A percentile compares a stretch with the other conserved stretches of the same genome.
Evolutionary conservation across 1,140 invertebrate genomes (phyloP).

Genomic region (Stegodyphus mimosarum): DNA sequence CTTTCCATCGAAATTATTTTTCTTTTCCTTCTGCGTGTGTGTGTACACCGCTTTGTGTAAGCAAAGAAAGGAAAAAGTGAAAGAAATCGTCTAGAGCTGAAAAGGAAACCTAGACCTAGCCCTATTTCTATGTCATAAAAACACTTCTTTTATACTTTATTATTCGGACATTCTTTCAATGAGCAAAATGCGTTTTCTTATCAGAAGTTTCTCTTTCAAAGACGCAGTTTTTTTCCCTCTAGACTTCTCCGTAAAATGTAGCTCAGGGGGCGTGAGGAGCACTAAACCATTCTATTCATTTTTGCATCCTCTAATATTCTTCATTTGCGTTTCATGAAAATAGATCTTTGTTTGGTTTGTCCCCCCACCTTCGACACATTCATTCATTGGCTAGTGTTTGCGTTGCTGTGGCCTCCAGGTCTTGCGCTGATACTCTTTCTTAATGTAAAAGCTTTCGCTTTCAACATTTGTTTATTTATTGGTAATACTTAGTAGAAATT

Average conservation of each 20-base stretch:
- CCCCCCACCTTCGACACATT: neutral
- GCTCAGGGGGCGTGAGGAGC: neutral
- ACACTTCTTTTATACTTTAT: conserved; percentile 1
- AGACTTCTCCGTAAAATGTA: neutral
- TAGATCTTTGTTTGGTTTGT: conserved; percentile 6
- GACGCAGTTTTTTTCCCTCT: conserved; percentile 12
- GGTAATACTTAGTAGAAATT: conserved; percentile 32
- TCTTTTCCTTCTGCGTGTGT: neutral
- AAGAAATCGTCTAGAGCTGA: too few species aligned
- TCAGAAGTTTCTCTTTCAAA: conserved; percentile 4
- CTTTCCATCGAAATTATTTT: neutral
- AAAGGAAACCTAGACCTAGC: too few species aligned
- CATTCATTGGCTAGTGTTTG: neutral
- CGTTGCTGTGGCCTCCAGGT: neutral
- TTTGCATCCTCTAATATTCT: conserved; percentile 20
- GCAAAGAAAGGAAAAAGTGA: too few species aligned
- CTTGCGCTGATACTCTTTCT: too few species aligned
- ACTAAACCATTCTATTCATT: conserved; percentile 20
- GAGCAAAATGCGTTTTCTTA: conserved; percentile 9
- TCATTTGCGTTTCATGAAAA: conserved; percentile 3
- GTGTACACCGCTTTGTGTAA: too few species aligned
- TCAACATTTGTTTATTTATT: conserved; percentile 4
- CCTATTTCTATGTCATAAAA: neutral
- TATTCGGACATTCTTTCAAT: neutral
- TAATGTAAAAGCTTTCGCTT: neutral